Percentiles rank a stretch among this genome's conserved stretches.
These are phyloP conservation scores for Oryzias curvinotus DNA, from an alignment of 2,113 vertebrate genomes.

Conservation along the genomic window DNA sequence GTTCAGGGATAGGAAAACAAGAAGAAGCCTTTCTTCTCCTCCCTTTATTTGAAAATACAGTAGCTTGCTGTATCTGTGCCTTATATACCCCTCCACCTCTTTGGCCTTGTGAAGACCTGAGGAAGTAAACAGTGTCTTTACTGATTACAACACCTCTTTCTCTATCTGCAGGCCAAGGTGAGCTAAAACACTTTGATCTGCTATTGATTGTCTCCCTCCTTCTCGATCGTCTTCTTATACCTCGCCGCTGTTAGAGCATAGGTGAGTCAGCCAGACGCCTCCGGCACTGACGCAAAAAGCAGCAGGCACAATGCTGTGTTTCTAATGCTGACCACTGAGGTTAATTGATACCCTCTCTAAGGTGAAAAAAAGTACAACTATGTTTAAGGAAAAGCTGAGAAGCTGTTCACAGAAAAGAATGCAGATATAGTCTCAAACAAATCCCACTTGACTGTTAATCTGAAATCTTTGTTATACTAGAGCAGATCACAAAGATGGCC, in stretches of 20 bases:
- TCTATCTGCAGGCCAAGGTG: conserved; percentile 61
- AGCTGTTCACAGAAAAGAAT: conserved; percentile 36
- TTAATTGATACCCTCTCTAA: conserved; percentile 71
- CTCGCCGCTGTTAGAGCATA: conserved; percentile 53
- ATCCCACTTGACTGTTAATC: background rate
- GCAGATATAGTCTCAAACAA: conserved; percentile 10
- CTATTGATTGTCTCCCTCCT: conserved; percentile 75
- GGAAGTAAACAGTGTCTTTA: conserved; percentile 74
- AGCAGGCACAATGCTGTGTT: conserved; percentile 40
- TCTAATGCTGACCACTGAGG: conserved; percentile 59
- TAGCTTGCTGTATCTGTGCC: conserved; percentile 16
- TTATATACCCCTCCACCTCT: conserved; percentile 26
- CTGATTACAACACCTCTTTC: conserved; percentile 69
- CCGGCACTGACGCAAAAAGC: conserved; percentile 46
- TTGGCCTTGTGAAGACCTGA: conserved; percentile 52
- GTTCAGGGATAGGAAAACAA: background rate
- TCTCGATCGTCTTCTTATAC: conserved; percentile 23
- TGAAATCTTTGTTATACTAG: background rate
- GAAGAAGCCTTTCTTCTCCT: conserved; percentile 27
- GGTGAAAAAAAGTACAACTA: conserved; percentile 52
- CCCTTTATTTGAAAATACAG: conserved; percentile 40
- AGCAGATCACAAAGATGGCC: background rate
- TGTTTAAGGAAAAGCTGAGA: conserved; percentile 41
- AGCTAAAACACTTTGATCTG: conserved; percentile 76
- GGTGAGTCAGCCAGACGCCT: conserved; percentile 60